Base-by-base conservation (phyloP, 2,113 vertebrate genomes). In the Upupa epops region DNA sequence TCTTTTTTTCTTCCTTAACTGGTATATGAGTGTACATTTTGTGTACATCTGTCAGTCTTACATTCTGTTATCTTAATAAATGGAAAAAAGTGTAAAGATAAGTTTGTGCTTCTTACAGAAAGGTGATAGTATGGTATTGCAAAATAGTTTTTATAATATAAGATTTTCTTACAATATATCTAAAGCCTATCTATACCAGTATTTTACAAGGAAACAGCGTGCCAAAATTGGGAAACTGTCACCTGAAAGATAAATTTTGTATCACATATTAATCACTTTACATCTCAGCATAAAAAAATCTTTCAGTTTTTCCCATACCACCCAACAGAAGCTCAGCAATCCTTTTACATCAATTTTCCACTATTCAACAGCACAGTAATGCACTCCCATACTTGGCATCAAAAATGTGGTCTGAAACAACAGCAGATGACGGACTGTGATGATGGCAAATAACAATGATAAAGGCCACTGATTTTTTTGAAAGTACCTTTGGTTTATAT, bases 381-480 rank as follows among this genome's bases (percentile, higher is more conserved):
- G 56, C 37, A 87, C 80, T 64, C 29, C 52, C 78, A 93, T 51
- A 60, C 17, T 94, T 83, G 94, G 65, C 79, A 86, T 76, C 37
- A 92, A 94, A 86, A 93, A 93, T 34, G 37, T 91, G n/a, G 55
- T 89, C 52, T 90, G 42, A 96, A 96, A 97, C 72, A 92, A 93
- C 65, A 96, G 52, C 68, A 93, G 63, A 89, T 88, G 54, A 91
- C 95, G 65, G 95, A 66, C 93, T 95, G 92, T 91, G 77, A 95
- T 88, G 85, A 94, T 42, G 58, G 78, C 52, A 96, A 97, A 95
- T 95, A 94, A 95, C 84, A 94, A 92, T 74, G 85, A 94, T 93
- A 96, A 95, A 91, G 88, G 37, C 52, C 86, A 96, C 90, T 95
- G 89, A 96, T 87, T 93, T 46, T 66, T 88, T 92, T 69, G 48